These are phyloP conservation scores for Sternotherus odoratus DNA, from an alignment of 2,797 vertebrate species.

Conservation along the genomic window DNA sequence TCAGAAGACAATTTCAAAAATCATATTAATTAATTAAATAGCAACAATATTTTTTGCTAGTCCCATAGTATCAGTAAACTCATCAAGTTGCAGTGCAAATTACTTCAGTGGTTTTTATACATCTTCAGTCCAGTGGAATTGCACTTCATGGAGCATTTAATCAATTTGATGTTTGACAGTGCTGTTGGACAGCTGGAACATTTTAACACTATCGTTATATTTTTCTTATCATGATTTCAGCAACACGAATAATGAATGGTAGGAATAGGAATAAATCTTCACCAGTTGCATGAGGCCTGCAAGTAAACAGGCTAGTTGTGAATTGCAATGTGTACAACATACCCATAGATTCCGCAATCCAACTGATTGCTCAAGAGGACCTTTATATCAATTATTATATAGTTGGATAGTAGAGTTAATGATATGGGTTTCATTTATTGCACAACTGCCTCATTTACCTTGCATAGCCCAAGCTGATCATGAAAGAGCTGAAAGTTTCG, in stretches of 20 bases:
- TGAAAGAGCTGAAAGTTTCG: neutral
- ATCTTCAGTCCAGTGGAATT: neutral
- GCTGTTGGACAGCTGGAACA: neutral
- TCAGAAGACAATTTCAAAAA: neutral
- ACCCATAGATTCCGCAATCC: fast-evolving
- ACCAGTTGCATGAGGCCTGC: fast-evolving
- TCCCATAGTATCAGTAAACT: neutral
- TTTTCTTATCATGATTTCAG: neutral
- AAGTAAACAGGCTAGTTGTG: too few species aligned
- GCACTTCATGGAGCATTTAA: neutral
- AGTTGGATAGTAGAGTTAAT: neutral
- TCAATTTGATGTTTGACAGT: neutral
- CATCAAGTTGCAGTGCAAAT: neutral
- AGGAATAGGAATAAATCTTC: fast-evolving
- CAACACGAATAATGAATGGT: neutral
- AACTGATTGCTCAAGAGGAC: neutral
- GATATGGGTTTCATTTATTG: neutral
- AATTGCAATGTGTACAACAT: too few species aligned
- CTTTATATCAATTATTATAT: fast-evolving
- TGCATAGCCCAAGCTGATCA: neutral
- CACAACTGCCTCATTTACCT: neutral
- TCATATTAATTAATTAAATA: neutral
- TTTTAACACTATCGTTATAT: neutral
- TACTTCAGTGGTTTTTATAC: neutral
- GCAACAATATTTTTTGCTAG: neutral